phyloP scores from a whole-genome alignment of 2,113 vertebrate species.

The Paradoxurus hermaphroditus region DNA sequence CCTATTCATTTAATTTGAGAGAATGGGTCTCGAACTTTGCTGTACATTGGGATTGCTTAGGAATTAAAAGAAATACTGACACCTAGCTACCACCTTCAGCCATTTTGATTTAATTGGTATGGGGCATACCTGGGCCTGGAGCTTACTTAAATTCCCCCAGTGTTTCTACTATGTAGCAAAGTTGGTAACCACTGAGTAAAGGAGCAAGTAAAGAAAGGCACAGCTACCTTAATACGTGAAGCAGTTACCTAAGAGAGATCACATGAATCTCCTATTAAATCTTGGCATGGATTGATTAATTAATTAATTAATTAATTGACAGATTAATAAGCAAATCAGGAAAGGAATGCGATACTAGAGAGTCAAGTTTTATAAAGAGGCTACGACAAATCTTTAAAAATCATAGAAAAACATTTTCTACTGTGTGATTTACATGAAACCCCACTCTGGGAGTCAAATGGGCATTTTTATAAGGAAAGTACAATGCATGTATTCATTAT shows the following conservation, averaged over 20 bases:
- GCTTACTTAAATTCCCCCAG: neutral
- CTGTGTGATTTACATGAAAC: neutral
- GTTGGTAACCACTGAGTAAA: neutral
- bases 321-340: neutral
- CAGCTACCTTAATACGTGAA: neutral
- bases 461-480: neutral
- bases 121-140: rapidly evolving
- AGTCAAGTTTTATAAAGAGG: neutral
- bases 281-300: neutral
- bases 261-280: neutral
- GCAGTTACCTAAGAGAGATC: neutral
- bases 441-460: neutral
- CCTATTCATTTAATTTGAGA: neutral
- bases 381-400: neutral
- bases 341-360: neutral
- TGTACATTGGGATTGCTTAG: neutral
- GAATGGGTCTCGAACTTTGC: neutral
- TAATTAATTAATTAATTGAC: neutral
- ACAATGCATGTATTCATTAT: neutral
- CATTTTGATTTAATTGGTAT: neutral
- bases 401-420: neutral
- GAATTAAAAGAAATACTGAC: neutral
- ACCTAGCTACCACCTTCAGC: neutral
- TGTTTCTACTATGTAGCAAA: neutral
- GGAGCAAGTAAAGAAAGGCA: neutral